Evolutionary conservation across 2,888 invertebrate species (phyloP).

Genomic region (Perdita meconis): DNA sequence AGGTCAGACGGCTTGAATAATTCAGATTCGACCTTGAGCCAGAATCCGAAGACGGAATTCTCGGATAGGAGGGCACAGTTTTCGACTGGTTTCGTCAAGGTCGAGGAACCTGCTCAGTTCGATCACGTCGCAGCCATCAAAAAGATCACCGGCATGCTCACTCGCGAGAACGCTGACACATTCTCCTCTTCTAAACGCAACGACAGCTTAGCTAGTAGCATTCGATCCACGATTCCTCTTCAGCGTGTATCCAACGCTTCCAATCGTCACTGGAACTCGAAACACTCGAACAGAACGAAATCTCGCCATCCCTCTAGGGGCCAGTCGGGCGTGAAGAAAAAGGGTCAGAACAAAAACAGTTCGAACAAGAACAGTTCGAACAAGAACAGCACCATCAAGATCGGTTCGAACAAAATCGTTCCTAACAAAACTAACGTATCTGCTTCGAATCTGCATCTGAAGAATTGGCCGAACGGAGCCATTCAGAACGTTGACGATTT

Average conservation of each 20-base stretch:
- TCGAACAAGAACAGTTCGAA: neutral
- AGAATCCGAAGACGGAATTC: slow-evolving; percentile 33
- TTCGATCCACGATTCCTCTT: neutral
- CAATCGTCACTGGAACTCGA: slow-evolving; percentile 15
- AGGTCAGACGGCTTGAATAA: slow-evolving; percentile 52
- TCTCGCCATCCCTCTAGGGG: slow-evolving; percentile 2
- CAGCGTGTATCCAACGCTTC: neutral
- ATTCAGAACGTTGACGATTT: slow-evolving; percentile 75
- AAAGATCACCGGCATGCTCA: slow-evolving; percentile 32
- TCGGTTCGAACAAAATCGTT: neutral
- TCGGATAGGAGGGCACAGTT: slow-evolving; percentile 11
- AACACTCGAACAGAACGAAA: slow-evolving; percentile 34
- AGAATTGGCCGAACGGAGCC: slow-evolving; percentile 79
- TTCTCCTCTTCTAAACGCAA: neutral
- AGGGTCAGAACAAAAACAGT: slow-evolving; percentile 22
- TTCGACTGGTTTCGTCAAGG: slow-evolving; percentile 12
- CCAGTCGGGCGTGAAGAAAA: neutral
- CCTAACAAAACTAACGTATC: neutral
- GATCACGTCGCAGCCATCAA: slow-evolving; percentile 52
- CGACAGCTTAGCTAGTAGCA: no score
- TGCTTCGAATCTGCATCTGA: slow-evolving; percentile 39
- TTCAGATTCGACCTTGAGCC: slow-evolving; percentile 52
- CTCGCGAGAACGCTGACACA: neutral
- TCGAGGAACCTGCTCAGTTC: slow-evolving; percentile 40
- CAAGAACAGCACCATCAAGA: no score